These are phyloP conservation scores for Ooceraea biroi DNA, from an alignment of 1,140 invertebrate genomes.

Conservation along the genomic window DNA sequence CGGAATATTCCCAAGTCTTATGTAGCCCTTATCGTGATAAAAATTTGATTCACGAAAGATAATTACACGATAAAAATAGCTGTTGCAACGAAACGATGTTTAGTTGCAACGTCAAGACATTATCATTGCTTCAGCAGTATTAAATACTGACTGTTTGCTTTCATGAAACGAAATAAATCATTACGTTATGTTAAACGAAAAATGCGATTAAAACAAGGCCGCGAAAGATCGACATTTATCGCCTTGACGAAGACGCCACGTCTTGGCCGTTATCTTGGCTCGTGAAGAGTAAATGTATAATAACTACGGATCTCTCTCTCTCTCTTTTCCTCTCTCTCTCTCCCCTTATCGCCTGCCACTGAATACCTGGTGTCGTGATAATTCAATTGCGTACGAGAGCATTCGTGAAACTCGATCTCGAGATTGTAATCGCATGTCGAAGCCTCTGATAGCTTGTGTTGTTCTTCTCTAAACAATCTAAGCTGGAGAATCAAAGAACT, in stretches of 20 bases:
- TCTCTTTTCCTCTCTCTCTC: too few species aligned
- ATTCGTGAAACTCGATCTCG: slow-evolving; percentile 47
- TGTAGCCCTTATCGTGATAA: neutral
- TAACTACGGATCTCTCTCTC: neutral
- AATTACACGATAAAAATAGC: slow-evolving; percentile 12
- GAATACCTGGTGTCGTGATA: slow-evolving; percentile 47
- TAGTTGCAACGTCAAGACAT: neutral
- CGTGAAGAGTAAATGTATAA: slow-evolving; percentile 5
- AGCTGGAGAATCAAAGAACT: slow-evolving; percentile 6
- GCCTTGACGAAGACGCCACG: neutral
- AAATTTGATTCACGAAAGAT: slow-evolving; percentile 15
- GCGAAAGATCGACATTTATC: neutral
- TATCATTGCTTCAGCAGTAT: slow-evolving; percentile 4
- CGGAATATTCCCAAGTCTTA: neutral
- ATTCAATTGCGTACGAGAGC: slow-evolving; percentile 46
- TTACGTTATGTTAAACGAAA: slow-evolving; percentile 24
- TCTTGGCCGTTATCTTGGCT: slow-evolving; percentile 32
- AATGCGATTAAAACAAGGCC: slow-evolving; percentile 18
- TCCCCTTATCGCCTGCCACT: neutral
- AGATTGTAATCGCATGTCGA: slow-evolving; percentile 49
- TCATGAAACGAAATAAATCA: slow-evolving; percentile 42
- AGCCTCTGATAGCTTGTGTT: slow-evolving; percentile 11
- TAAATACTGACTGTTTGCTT: slow-evolving; percentile 38
- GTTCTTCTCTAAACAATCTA: slow-evolving; percentile 7
- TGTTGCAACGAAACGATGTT: neutral